Evolutionary conservation across 2,888 invertebrate genomes (phyloP), one percentile per base, ranked within the genome.

Genomic region (Hipparchia semele): DNA sequence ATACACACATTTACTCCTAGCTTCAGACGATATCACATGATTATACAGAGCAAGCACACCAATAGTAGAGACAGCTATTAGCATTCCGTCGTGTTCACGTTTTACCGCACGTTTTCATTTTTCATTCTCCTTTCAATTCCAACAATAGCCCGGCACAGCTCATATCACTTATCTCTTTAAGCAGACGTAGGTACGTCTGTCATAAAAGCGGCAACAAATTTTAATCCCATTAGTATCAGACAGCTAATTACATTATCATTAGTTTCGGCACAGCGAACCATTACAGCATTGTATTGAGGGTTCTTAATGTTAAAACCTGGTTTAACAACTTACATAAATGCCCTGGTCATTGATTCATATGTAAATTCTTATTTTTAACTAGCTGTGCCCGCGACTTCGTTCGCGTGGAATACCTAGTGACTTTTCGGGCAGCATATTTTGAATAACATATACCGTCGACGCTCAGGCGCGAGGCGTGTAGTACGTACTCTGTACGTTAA

Each of bases 201-300:
- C 73, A 76, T 71, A 71, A 76, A 76, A 68, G 74, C 74, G 72
- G 76, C 71, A 75, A 76, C 77, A 76, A 76, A 78, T 77, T 80
- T 79, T 80, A 81, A 77, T 83, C 79, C 79, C 76, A 80, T 83
- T 83, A 77, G 74, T 71, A 76, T 79, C 78, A 80, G 81, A 77
- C 78, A 72, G 79, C 79, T 88, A 88, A 88, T 87, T 88, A 87
- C 86, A 88, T 88, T 88, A 87, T 80, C 86, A 85, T 89, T 87
- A 87, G 85, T 85, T 84, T 86, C 86, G 84, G 84, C 78, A 85
- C 85, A 84, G 78, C 84, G 87, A 82, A 77, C 85, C 80, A 84
- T 79, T 78, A 81, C 80, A 79, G 80, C 33, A 6, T 6, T 54
- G 7, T 49, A 13, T 7, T 53, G 5, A 65, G 33, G 7, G 51